These are phyloP conservation scores for Crematogaster levior DNA, from an alignment of 2,888 invertebrate species.

Conservation along the genomic window DNA sequence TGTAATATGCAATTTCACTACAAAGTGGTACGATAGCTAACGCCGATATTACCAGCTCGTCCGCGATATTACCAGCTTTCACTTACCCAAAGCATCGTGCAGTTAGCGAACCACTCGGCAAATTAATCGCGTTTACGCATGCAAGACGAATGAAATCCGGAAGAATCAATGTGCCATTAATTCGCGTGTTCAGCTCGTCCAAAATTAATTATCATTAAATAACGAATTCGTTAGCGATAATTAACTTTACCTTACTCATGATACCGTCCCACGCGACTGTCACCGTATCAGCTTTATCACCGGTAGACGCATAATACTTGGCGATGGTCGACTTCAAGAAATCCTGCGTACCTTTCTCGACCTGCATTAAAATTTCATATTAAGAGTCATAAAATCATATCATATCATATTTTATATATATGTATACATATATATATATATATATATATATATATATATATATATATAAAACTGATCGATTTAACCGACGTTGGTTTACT, in stretches of 20 bases:
- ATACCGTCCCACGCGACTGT: conserved; percentile 90
- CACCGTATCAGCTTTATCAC: conserved; percentile 88
- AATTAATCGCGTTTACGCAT: conserved; percentile 23
- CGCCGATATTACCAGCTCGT: conserved; percentile 12
- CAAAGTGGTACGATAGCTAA: background rate
- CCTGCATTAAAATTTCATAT: conserved; percentile 83
- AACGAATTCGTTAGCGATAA: conserved; percentile 19
- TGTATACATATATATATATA: no score
- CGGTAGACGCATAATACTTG: conserved; percentile 87
- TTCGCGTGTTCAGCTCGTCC: background rate
- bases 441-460: background rate
- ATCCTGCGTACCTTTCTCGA: conserved; percentile 88
- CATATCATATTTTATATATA: no score
- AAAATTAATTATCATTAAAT: background rate
- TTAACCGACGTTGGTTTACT: background rate
- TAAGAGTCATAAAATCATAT: background rate
- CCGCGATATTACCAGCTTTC: conserved; percentile 25
- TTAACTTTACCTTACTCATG: conserved; percentile 87
- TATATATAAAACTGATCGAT: background rate
- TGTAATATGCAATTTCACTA: conserved; percentile 4
- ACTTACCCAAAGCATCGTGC: background rate
- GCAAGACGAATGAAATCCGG: conserved; percentile 12
- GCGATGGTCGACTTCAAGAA: conserved; percentile 88
- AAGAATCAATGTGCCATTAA: conserved; percentile 29
- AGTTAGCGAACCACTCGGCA: conserved; percentile 1